These are phyloP conservation scores for Deilephila elpenor DNA, from an alignment of 2,888 invertebrate genomes.

Conservation along the genomic window DNA sequence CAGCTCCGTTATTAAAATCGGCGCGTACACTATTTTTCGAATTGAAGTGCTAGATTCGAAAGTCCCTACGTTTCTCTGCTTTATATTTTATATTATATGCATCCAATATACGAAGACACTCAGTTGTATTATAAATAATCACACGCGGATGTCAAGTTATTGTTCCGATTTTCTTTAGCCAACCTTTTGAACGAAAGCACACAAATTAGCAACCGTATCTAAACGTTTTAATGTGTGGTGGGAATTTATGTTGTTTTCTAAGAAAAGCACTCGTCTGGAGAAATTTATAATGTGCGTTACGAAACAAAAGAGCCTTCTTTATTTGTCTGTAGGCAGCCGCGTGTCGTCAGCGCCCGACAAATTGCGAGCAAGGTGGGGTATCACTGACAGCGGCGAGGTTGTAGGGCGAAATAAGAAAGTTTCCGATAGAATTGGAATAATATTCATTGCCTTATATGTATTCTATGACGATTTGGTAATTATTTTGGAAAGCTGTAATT, in stretches of 20 bases:
- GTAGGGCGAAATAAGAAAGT: too few relatives aligned
- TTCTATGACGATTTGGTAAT: too few relatives aligned
- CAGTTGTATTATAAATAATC: too few relatives aligned
- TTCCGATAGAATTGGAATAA: too few relatives aligned
- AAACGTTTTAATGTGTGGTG: background rate
- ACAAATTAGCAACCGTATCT: slow-evolving; percentile 13
- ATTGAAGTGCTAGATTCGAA: background rate
- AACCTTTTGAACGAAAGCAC: background rate
- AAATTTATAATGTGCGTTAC: slow-evolving; percentile 19
- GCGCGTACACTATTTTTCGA: background rate
- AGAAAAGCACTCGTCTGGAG: slow-evolving; percentile 3
- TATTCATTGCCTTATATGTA: too few relatives aligned
- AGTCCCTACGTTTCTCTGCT: background rate
- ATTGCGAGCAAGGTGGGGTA: background rate
- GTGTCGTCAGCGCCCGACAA: background rate
- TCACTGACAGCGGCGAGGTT: background rate
- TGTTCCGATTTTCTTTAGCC: background rate
- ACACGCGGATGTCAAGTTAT: background rate
- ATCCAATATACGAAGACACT: background rate
- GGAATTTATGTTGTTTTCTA: slow-evolving; percentile 5
- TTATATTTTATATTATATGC: background rate
- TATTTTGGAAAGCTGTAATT: background rate
- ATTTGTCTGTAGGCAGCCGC: slow-evolving; percentile 19
- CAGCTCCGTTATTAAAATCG: background rate
- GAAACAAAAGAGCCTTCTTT: slow-evolving; percentile 19